Base-by-base conservation (phyloP, 2,888 invertebrate genomes). In the Coleophora deauratella region DNA sequence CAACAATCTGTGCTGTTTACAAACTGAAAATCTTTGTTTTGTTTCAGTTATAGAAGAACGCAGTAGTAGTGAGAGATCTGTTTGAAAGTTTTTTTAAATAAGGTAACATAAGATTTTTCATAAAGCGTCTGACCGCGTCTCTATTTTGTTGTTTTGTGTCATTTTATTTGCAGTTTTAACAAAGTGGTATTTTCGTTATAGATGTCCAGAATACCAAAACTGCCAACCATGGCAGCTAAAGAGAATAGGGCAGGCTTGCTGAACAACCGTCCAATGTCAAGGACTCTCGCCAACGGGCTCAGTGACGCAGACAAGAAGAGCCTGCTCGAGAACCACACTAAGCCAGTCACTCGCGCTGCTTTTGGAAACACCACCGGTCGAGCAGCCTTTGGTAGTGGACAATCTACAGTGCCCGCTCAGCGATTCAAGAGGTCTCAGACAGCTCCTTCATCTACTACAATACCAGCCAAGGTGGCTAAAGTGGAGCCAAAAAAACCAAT, bases 181-280 rank as follows among this genome's bases (percentile, higher is more conserved):
- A 21, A 6, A 4, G 21, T 21, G 21, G 3, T 21, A 21, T 21
- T 21, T 21, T 21, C 6, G 37, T 68, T 79, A 32, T 71, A 81
- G 81, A 85, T 85, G 85, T 82, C 84, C 30, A 72, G 77, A 57
- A 84, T 82, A 64, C 80, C 85, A 6, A 84, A 80, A 63, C 51
- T 73, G 36, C 82, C 82, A 9, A 54, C 57, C 28, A 50, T 55
- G 13, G 54, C 64, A 31, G 45, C 70, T 15, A 85, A 85, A 63
- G 85, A 85, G 55, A 85, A 82, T 48, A 63, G 67, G 50, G 66
- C 78, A 9, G 66, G 64, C n/a, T 42, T 72, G 30, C 37, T 64
- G n/a, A 76, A 66, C 50, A 59, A 56, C 39, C 67, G 66, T 10
- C 55, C 68, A 31, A 44, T 65, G 4, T 46, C 64, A 27, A 71